phyloP scores from a whole-genome alignment of 2,888 invertebrate genomes.

The Drosophila robusta region DNA sequence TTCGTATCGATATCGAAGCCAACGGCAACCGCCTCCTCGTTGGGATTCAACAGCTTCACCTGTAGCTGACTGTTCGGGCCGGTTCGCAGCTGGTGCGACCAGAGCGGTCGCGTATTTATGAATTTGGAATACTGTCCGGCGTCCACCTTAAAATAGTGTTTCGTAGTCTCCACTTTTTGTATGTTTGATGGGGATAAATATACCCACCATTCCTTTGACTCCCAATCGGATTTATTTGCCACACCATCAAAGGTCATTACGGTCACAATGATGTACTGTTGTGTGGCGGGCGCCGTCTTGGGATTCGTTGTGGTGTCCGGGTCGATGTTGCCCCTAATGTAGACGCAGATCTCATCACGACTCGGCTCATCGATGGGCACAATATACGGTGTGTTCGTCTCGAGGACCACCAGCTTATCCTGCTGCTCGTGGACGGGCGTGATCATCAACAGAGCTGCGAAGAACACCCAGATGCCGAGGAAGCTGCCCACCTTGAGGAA shows the following conservation, averaged over 20 bases:
- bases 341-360: conserved; percentile 1
- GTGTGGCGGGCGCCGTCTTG: background rate
- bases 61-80: background rate
- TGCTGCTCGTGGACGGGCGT: background rate
- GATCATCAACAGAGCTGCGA: conserved; percentile 17
- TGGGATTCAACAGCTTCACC: conserved; percentile 6
- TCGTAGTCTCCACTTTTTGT: background rate
- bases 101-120: too few relatives aligned
- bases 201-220: conserved; percentile 8
- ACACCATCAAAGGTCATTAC: background rate
- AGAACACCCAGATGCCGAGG: conserved; percentile 29
- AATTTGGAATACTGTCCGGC: background rate
- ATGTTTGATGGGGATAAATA: background rate
- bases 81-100: conserved; percentile 62
- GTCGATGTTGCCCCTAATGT: conserved; percentile 28
- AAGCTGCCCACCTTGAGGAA: conserved; percentile 19
- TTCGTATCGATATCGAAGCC: conserved; percentile 86
- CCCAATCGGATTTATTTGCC: conserved; percentile 18
- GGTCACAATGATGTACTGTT: background rate
- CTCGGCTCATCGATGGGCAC: background rate
- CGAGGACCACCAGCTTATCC: conserved; percentile 1
- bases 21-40: conserved; percentile 25
- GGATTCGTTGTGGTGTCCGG: conserved; percentile 10
- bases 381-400: background rate
- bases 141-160: background rate